phyloP scores from a whole-genome alignment of 2,888 invertebrate species.

The Drosophila nigritarsus region DNA sequence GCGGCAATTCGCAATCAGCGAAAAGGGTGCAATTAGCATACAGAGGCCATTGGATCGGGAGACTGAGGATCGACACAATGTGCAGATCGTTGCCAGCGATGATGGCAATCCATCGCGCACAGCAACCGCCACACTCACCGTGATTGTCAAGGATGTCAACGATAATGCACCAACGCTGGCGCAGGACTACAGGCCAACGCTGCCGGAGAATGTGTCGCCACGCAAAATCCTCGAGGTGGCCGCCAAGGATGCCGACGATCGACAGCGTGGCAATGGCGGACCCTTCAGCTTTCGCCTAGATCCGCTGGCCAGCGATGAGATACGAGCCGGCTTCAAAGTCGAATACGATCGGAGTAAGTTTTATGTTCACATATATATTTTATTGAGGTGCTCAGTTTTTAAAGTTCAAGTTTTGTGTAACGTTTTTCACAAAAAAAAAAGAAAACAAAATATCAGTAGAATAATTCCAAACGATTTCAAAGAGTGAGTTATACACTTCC shows the following conservation, averaged over 20 bases:
- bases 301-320: conserved; percentile 95
- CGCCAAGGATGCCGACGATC: conserved; percentile 96
- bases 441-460: no score
- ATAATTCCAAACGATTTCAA: no score
- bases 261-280: conserved; percentile 96
- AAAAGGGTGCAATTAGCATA: conserved; percentile 96
- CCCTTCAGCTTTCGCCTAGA: conserved; percentile 97
- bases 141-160: conserved; percentile 97
- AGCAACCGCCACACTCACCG: conserved; percentile 95
- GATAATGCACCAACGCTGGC: conserved; percentile 96
- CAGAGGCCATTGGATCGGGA: conserved; percentile 96
- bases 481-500: no score
- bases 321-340: conserved; percentile 96
- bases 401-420: no score
- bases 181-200: conserved; percentile 94
- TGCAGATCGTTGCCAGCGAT: conserved; percentile 96
- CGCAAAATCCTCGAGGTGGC: conserved; percentile 95
- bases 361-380: not conserved
- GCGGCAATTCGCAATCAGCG: conserved; percentile 96
- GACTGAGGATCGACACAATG: conserved; percentile 96
- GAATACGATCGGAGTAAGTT: conserved; percentile 96
- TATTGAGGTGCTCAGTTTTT: no score
- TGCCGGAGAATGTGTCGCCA: conserved; percentile 95
- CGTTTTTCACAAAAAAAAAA: no score
- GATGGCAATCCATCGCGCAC: conserved; percentile 96